Evolutionary conservation across 2,888 invertebrate genomes (phyloP), one percentile per base, ranked within the genome.

Genomic region (Trypoxylon attenuatum): DNA sequence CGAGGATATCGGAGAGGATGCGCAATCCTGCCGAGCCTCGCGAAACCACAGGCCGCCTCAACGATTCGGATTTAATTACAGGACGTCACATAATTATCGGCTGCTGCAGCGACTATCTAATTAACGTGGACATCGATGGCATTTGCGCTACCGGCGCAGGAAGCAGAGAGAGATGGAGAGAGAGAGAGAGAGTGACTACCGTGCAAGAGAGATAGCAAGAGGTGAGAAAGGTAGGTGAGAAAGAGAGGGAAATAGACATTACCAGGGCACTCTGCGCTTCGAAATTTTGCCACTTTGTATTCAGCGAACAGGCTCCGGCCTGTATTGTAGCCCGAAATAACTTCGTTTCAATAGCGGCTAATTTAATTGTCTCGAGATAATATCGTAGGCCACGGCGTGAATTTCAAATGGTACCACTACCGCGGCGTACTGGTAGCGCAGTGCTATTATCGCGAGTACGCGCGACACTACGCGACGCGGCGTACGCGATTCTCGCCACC

Each of bases 301-400:
- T 77, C 83, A 54, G 38, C 64, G 52, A 49, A 22, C 22, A 38
- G 23, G 41, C 33, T 18, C 53, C 53, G 47, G 63, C 27, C 68
- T 71, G 66, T 63, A 72, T 74, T 69, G 72, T 64, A 58, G 69
- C 72, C 71, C 62, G 69, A 76, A 83, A 84, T 83, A 83, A 83
- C 84, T 83, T 72, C 73, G 80, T 84, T 81, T 77, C 82, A 74
- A 81, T 83, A 74, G 68, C 59, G 66, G 62, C 70, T 81, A 80
- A 84, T 84, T 83, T 72, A 73, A 82, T 84, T 77, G 78, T 74
- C 75, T 57, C 73, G 67, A 78, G 77, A 81, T 83, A 82, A 82
- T 77, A 82, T 80, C 80, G 50, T 23, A 18, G 18, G 41, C 25
- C 38, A 39, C 42, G 57, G 49, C 38, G 19, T 46, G 60, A 64